Percentiles rank a stretch among this genome's conserved stretches.
Conservation (phyloP, 2,113 vertebrate species). For the Zosterops pallidus region DNA sequence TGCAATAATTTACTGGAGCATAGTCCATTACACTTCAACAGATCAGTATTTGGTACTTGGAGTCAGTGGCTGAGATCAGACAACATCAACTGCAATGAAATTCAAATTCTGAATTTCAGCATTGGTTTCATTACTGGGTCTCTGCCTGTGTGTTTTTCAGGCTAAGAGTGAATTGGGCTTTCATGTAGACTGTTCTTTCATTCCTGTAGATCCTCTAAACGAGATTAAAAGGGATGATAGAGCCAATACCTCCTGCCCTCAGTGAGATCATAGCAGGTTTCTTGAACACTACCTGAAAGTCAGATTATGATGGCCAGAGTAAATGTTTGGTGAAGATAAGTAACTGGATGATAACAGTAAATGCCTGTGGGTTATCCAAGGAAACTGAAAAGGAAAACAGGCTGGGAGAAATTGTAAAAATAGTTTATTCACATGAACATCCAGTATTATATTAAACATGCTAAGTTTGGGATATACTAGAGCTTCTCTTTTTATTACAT, state of each 20-base stretch:
- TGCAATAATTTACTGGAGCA: background rate
- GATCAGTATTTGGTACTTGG: background rate
- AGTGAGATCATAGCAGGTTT: background rate
- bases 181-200: background rate
- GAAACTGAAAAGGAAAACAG: background rate
- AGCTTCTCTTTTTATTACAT: slow-evolving; percentile 4
- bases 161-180: background rate
- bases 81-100: background rate
- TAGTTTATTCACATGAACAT: background rate
- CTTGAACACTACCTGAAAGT: background rate
- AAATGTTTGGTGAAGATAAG: slow-evolving; percentile 38
- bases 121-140: background rate
- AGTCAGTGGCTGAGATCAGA: background rate
- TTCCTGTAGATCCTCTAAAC: background rate
- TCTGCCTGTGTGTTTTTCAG: background rate
- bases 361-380: background rate
- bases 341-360: background rate
- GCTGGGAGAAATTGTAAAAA: background rate
- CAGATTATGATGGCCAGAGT: background rate
- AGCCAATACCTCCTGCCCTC: background rate
- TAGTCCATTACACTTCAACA: background rate
- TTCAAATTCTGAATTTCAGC: background rate
- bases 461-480: background rate
- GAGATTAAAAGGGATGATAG: background rate
- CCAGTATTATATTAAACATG: background rate